phyloP scores from a whole-genome alignment of 2,113 vertebrate genomes.

The Prinia subflava region DNA sequence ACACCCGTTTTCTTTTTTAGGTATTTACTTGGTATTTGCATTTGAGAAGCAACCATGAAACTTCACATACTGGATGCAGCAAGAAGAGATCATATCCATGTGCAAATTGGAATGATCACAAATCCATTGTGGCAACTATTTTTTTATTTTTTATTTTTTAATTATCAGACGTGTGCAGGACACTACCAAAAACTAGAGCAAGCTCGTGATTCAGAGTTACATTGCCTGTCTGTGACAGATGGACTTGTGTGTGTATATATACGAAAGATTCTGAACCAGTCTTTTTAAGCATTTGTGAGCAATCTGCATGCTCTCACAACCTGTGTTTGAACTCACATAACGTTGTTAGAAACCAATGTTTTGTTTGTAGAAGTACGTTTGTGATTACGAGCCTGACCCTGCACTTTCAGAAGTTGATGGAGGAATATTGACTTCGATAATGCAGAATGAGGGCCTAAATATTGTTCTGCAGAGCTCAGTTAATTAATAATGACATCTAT shows the following conservation, averaged over 20 bases:
- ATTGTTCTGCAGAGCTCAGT: background rate
- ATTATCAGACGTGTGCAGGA: conserved; percentile 58
- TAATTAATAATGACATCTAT: background rate
- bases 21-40: conserved; percentile 93
- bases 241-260: conserved; percentile 59
- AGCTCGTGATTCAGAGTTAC: conserved; percentile 51
- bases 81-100: conserved; percentile 17
- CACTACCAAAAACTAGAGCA: conserved; percentile 54
- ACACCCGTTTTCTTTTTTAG: conserved; percentile 64
- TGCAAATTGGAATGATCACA: conserved; percentile 35
- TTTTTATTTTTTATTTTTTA: conserved; percentile 69
- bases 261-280: conserved; percentile 58
- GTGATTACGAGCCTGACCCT: conserved; percentile 2
- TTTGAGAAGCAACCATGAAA: conserved; percentile 87
- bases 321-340: background rate
- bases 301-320: conserved; percentile 40
- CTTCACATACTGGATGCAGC: background rate
- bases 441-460: conserved; percentile 35
- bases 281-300: conserved; percentile 67
- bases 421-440: background rate
- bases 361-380: background rate
- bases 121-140: conserved; percentile 59
- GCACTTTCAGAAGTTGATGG: background rate
- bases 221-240: conserved; percentile 76
- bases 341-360: conserved; percentile 18